A percentile compares a stretch with the other conserved stretches of the same genome.
These are phyloP conservation scores for Xenopus borealis DNA, from an alignment of 2,113 vertebrate species.

Conservation along the genomic window DNA sequence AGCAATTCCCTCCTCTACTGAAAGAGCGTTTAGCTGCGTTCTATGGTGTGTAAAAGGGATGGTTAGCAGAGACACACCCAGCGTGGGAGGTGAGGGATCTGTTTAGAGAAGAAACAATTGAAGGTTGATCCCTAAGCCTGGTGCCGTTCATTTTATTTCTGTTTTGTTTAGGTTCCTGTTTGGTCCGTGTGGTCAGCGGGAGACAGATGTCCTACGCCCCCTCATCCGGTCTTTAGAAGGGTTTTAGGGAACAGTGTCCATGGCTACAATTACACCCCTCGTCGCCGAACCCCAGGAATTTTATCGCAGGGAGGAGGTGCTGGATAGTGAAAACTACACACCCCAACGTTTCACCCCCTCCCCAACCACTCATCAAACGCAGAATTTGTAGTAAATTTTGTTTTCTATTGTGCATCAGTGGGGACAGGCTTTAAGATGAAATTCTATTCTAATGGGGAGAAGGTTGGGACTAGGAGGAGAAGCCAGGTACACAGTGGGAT, in stretches of 20 bases:
- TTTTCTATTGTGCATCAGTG: not conserved
- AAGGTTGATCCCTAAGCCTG: no score
- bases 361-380: constrained; percentile 42
- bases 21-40: constrained; percentile 89
- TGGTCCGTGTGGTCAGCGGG: constrained; percentile 40
- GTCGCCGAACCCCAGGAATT: constrained; percentile 24
- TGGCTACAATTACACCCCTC: constrained; percentile 18
- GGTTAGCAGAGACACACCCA: constrained; percentile 37
- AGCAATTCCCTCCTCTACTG: constrained; percentile 89
- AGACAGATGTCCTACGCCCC: constrained; percentile 37
- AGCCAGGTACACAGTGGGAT: constrained; percentile 41
- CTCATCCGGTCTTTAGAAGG: constrained; percentile 39
- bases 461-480: constrained; percentile 24
- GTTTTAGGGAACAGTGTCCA: constrained; percentile 33
- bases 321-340: not conserved
- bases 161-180: constrained; percentile 23
- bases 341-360: constrained; percentile 45
- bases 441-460: constrained; percentile 26
- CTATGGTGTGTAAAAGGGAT: constrained; percentile 81
- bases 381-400: not conserved
- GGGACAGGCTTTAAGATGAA: constrained; percentile 39
- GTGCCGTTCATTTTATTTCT: not conserved
- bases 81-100: constrained; percentile 38
- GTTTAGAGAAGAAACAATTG: no score
- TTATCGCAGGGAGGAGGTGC: constrained; percentile 6